These are phyloP conservation scores for Pachyramphus minor DNA, from an alignment of 2,113 vertebrate species.

Conservation along the genomic window DNA sequence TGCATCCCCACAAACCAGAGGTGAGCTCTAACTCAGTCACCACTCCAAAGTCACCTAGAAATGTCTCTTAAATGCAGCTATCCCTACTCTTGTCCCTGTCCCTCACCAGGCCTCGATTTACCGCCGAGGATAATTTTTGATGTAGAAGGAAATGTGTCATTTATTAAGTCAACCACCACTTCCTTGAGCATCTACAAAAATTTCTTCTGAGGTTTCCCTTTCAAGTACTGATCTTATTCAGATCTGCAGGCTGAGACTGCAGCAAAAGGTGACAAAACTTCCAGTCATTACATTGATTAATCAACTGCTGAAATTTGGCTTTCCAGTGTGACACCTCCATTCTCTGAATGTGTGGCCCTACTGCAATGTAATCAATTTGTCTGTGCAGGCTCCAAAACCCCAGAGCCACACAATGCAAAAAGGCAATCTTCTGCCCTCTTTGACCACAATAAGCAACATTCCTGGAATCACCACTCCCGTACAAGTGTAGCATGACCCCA, in stretches of 20 bases:
- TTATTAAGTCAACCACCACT: neutral
- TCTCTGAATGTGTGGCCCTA: neutral
- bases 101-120: neutral
- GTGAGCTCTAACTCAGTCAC: neutral
- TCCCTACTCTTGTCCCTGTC: neutral
- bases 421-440: constrained; percentile 40
- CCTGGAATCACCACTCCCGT: neutral
- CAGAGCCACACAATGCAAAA: constrained; percentile 27
- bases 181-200: neutral
- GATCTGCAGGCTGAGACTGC: neutral
- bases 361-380: constrained; percentile 1
- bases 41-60: neutral
- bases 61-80: neutral
- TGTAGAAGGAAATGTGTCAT: neutral
- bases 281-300: neutral
- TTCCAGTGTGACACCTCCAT: neutral
- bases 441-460: constrained; percentile 14
- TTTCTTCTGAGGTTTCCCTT: neutral
- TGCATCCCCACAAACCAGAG: neutral
- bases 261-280: neutral
- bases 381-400: constrained; percentile 5
- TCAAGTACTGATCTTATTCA: neutral
- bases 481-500: neutral
- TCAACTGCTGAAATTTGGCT: constrained; percentile 19
- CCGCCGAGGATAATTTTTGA: neutral